phyloP scores from a whole-genome alignment of 1,140 invertebrate genomes.

The Listronotus bonariensis region DNA sequence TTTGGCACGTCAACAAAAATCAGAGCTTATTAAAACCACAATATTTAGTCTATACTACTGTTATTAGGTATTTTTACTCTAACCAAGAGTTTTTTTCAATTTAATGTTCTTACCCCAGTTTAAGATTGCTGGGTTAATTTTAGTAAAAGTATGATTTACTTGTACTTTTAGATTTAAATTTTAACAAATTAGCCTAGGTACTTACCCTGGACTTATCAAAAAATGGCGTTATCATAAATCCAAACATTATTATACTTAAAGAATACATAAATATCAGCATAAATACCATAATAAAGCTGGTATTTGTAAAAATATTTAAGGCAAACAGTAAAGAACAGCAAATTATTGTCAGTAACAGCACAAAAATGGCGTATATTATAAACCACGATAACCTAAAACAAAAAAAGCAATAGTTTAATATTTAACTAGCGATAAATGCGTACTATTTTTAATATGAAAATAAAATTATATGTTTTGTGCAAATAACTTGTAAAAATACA shows the following conservation, averaged over 20 bases:
- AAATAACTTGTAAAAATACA: no score
- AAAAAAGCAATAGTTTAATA: background rate
- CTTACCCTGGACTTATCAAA: constrained; percentile 81
- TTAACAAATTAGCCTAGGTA: background rate
- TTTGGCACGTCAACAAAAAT: no score
- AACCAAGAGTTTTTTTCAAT: no score
- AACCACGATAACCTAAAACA: constrained; percentile 71
- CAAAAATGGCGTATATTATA: constrained; percentile 76
- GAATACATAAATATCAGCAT: constrained; percentile 79
- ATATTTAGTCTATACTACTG: no score
- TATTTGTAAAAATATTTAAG: constrained; percentile 75
- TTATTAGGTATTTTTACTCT: no score
- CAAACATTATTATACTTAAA: constrained; percentile 80
- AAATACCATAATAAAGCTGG: constrained; percentile 79
- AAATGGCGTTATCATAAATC: constrained; percentile 84
- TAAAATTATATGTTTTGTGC: no score
- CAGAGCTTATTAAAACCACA: no score
- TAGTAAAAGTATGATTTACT: no score
- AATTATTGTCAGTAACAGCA: constrained; percentile 71
- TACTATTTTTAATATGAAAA: no score
- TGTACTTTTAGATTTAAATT: no score
- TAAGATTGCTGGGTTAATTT: no score
- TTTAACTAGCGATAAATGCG: background rate
- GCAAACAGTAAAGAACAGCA: constrained; percentile 73
- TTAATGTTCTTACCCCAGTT: no score